A percentile compares a stretch with the other conserved stretches of the same genome.
These are phyloP conservation scores for Micromesistius poutassou DNA, from an alignment of 2,797 vertebrate species.

Conservation along the genomic window DNA sequence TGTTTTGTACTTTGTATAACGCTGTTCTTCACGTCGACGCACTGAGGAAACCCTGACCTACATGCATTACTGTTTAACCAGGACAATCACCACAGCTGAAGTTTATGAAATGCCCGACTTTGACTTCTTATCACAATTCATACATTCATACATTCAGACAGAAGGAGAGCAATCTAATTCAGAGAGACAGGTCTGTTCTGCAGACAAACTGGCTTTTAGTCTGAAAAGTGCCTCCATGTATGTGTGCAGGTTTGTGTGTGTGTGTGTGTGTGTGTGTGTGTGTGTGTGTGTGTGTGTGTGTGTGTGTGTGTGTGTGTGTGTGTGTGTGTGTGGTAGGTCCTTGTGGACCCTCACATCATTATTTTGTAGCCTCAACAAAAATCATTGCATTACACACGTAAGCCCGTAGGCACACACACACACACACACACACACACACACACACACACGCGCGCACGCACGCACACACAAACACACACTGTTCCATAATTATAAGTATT, in stretches of 20 bases:
- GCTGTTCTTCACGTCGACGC: background rate
- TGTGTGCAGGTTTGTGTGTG: slow-evolving; percentile 3
- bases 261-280: slow-evolving; percentile 5
- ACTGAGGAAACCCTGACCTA: background rate
- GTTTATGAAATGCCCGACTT: too few relatives aligned
- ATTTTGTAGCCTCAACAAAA: slow-evolving; percentile 66
- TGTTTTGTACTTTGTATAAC: background rate
- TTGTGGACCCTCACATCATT: slow-evolving; percentile 53
- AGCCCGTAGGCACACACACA: slow-evolving; percentile 56
- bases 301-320: slow-evolving; percentile 4
- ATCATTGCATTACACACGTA: slow-evolving; percentile 68
- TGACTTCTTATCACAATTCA: too few relatives aligned
- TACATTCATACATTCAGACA: background rate
- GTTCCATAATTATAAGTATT: slow-evolving; percentile 53
- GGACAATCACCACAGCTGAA: background rate
- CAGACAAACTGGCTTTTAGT: background rate
- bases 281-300: slow-evolving; percentile 26
- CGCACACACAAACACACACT: slow-evolving; percentile 36
- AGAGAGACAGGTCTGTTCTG: background rate
- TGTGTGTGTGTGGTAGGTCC: slow-evolving; percentile 30
- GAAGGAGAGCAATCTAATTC: background rate
- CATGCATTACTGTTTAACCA: background rate
- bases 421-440: slow-evolving; percentile 21
- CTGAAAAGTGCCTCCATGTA: slow-evolving; percentile 26
- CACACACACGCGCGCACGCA: slow-evolving; percentile 26